Evolutionary conservation across 2,113 vertebrate genomes (phyloP).

Genomic region (Seriola aureovittata): DNA sequence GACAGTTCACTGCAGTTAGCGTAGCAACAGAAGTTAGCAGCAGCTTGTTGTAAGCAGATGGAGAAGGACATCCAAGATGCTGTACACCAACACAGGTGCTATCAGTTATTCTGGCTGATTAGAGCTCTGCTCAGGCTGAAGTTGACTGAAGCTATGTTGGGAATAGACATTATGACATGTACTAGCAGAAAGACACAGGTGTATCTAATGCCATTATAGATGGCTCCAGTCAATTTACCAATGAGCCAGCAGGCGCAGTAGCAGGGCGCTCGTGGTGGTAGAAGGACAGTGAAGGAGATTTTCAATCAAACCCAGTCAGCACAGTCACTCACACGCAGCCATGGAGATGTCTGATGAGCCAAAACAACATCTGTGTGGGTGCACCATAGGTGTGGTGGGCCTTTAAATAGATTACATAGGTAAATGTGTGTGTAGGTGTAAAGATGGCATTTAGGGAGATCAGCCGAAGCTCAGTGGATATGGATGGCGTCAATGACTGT

Average conservation of each 20-base stretch:
- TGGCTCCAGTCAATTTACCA: slow-evolving; percentile 3
- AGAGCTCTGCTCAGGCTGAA: slow-evolving; percentile 32
- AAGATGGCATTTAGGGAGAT: slow-evolving; percentile 55
- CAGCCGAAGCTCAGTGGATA: slow-evolving; percentile 26
- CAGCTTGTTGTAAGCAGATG: slow-evolving; percentile 14
- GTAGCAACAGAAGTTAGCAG: neutral
- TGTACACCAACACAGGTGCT: slow-evolving; percentile 23
- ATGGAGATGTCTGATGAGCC: slow-evolving; percentile 18
- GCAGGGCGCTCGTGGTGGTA: neutral
- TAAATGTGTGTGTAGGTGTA: slow-evolving; percentile 52
- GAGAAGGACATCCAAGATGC: slow-evolving; percentile 1
- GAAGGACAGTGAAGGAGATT: neutral
- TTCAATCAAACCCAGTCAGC: slow-evolving; percentile 26
- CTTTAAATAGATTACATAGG: slow-evolving; percentile 61
- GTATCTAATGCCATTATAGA: neutral
- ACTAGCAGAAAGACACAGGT: slow-evolving; percentile 3
- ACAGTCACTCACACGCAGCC: neutral
- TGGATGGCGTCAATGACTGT: slow-evolving; percentile 38
- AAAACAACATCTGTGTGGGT: slow-evolving; percentile 27
- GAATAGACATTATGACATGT: slow-evolving; percentile 33
- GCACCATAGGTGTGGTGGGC: neutral
- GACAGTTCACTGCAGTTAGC: neutral
- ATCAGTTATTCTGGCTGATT: slow-evolving; percentile 53
- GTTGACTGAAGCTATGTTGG: slow-evolving; percentile 13
- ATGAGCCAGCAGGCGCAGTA: neutral